These are phyloP conservation scores for Sceloporus tristichus DNA, from an alignment of 2,113 vertebrate species.

Conservation along the genomic window DNA sequence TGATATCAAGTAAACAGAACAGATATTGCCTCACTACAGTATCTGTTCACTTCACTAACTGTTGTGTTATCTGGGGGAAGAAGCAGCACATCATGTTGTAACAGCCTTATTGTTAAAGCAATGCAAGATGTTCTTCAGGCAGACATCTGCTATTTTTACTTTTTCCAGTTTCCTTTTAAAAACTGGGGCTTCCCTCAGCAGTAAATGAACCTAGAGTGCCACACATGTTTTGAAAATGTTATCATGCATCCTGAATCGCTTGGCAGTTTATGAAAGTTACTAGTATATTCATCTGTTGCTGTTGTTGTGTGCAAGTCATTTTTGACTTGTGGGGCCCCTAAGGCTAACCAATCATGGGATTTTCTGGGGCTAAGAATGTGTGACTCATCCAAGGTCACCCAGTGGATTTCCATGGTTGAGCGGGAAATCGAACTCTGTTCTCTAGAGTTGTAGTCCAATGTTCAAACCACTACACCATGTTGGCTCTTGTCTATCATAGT, in stretches of 20 bases:
- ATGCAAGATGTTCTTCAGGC: not conserved
- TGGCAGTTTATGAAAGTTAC: not conserved
- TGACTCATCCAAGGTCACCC: too few species aligned
- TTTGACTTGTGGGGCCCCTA: too few species aligned
- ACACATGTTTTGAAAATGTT: constrained; percentile 5
- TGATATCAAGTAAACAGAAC: rapidly evolving
- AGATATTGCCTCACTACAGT: not conserved
- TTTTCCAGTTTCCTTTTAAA: not conserved
- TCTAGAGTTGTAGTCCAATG: too few species aligned
- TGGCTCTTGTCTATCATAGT: rapidly evolving
- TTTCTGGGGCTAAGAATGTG: too few species aligned
- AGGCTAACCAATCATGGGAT: too few species aligned
- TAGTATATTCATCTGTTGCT: too few species aligned
- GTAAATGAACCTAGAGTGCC: not conserved
- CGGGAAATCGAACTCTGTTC: too few species aligned
- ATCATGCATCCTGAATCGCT: not conserved
- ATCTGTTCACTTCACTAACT: not conserved
- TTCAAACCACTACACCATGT: too few species aligned
- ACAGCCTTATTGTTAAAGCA: not conserved
- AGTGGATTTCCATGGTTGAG: too few species aligned
- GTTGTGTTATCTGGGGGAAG: not conserved
- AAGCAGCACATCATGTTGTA: not conserved
- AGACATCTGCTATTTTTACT: not conserved
- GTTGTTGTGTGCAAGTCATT: too few species aligned
- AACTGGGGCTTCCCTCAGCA: not conserved